A percentile compares a stretch with the other conserved stretches of the same genome.
Conservation (phyloP, 2,113 vertebrate genomes). For the Labrus mixtus region DNA sequence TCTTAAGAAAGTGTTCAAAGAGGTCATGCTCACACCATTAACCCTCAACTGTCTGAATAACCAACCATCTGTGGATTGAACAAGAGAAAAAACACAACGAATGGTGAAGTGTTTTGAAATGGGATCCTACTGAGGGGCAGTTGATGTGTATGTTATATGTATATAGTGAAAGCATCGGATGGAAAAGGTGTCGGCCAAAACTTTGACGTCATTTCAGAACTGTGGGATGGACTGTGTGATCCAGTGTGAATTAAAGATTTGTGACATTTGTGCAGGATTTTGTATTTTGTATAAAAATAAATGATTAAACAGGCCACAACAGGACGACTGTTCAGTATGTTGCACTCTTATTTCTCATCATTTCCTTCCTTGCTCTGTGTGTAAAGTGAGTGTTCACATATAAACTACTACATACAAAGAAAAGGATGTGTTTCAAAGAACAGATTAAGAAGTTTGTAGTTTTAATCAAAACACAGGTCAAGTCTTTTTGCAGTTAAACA, state of each 20-base stretch:
- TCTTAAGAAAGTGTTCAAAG: slow-evolving; percentile 1
- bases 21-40: background rate
- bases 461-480: no score
- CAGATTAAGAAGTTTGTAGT: no score
- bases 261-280: slow-evolving; percentile 74
- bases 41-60: slow-evolving; percentile 4
- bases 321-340: background rate
- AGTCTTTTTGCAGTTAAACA: no score
- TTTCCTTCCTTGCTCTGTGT: background rate
- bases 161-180: slow-evolving; percentile 30
- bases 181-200: slow-evolving; percentile 31
- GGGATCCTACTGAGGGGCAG: slow-evolving; percentile 1
- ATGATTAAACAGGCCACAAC: slow-evolving; percentile 37
- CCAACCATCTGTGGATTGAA: background rate
- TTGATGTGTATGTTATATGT: slow-evolving; percentile 34
- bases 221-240: slow-evolving; percentile 52
- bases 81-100: background rate
- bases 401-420: no score
- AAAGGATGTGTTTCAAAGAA: no score
- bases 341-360: no score
- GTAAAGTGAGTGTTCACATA: no score
- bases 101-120: slow-evolving; percentile 18
- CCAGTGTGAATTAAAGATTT: slow-evolving; percentile 41
- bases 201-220: slow-evolving; percentile 38
- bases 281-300: slow-evolving; percentile 87